Evolutionary conservation across 1,140 invertebrate species (phyloP), one percentile per base, ranked within the genome.

Genomic region (Chymomyza costata): DNA sequence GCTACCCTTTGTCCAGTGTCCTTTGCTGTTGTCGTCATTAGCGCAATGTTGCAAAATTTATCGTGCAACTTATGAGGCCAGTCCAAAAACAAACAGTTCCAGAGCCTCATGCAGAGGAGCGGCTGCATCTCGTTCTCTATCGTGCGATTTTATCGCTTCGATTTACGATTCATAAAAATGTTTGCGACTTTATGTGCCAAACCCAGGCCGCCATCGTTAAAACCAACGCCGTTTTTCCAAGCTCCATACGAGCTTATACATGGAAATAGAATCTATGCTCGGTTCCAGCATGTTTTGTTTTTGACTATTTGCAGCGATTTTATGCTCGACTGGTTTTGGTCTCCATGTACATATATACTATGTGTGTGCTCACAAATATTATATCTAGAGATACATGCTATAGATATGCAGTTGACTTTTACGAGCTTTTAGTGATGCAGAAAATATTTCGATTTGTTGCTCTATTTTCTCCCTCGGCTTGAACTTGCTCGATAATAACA

Each of bases 161-260:
- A 80, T 80, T 80, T 80, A 80, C 73, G 73, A 80, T 64, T 80
- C 73, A 80, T 80, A 73, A 80, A 80, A 80, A 65, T 80, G 50
- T 78, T 80, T 58, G 71, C 61, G 50, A 78, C 69, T 61, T 54
- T 73, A 73, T 74, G n/a, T n/a, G n/a, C n/a, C n/a, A n/a, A n/a
- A n/a, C n/a, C n/a, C n/a, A n/a, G n/a, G n/a, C n/a, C n/a, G n/a
- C n/a, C n/a, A n/a, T n/a, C n/a, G n/a, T n/a, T n/a, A n/a, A n/a
- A n/a, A n/a, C n/a, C n/a, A n/a, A n/a, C n/a, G n/a, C n/a, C n/a
- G n/a, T n/a, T n/a, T n/a, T n/a, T n/a, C n/a, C n/a, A n/a, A n/a
- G n/a, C n/a, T n/a, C n/a, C n/a, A n/a, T n/a, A n/a, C n/a, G n/a
- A n/a, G n/a, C n/a, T n/a, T n/a, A n/a, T n/a, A n/a, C n/a, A n/a